Evolutionary conservation across 2,797 vertebrate genomes (phyloP), one percentile per base, ranked within the genome.

Genomic region (Thunnus albacares): DNA sequence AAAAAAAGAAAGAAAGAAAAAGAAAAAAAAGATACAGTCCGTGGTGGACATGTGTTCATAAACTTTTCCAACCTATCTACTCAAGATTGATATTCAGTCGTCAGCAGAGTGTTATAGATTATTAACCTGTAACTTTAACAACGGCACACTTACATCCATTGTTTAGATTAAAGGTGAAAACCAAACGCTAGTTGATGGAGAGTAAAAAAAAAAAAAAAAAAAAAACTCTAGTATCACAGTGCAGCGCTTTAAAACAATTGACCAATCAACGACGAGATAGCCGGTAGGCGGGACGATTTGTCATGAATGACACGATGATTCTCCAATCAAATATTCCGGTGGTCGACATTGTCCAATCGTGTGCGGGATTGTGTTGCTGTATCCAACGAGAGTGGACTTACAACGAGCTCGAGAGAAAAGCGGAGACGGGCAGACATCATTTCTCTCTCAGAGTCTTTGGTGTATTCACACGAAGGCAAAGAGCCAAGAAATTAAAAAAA

Each of bases 391-490:
- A 93, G 90, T 87, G 80, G 80, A 83, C 86, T 93, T 92, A 91
- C 89, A 93, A 89, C 83, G 82, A 86, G 87, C 85, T 89, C 52
- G 86, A 87, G 86, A 93, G 91, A 93, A 93, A 92, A 93, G 90
- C 91, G 66, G 87, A 93, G 91, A 87, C 71, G 38, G 57, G 79
- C 80, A 84, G 92, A 94, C 95, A 90, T 93, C 94, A 96, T 94
- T 96, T 92, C 92, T 93, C 92, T 90, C 88, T 81, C 82, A 81
- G 90, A 87, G 87, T 88, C 87, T 89, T 79, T 83, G 81, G 88
- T 81, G 75, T 83, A 77, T 59, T 56, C 68, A 61, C 84, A 82
- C 91, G 83, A 70, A 87, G 90, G 75, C 82, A 63, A 83, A 76
- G 84, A 91, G 80, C 87, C 58, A 56, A 83, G 45, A 88, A 73